Evolutionary conservation across 2,113 vertebrate genomes (phyloP).

Genomic region (Proteles cristata): DNA sequence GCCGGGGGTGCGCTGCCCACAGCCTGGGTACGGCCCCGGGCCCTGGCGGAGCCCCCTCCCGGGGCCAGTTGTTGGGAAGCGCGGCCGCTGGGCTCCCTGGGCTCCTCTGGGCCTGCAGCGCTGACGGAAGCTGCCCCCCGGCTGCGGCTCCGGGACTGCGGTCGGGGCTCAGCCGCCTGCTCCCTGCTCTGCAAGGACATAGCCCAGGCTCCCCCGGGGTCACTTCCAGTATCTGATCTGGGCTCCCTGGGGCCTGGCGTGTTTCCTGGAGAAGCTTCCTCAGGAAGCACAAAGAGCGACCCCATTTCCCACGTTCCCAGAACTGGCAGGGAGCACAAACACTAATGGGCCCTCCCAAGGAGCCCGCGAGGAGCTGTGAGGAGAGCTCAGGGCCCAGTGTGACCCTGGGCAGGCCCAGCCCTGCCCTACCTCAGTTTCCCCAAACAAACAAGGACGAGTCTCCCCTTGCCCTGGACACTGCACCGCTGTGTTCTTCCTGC

Average conservation of each 20-base stretch:
- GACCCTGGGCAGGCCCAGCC: neutral
- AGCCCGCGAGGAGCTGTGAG: neutral
- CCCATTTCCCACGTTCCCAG: neutral
- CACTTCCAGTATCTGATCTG: neutral
- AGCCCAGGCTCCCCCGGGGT: neutral
- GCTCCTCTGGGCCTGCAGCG: neutral
- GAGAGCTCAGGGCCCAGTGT: neutral
- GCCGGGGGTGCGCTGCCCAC: neutral
- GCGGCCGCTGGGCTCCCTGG: neutral
- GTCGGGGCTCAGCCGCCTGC: neutral
- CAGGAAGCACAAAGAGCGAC: neutral
- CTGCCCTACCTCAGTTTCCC: neutral
- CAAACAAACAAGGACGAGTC: neutral
- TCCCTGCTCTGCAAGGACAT: neutral
- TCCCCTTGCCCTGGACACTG: neutral
- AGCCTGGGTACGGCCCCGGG: neutral
- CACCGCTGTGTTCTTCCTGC: rapidly evolving
- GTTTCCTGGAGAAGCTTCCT: constrained; percentile 14
- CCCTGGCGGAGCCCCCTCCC: neutral
- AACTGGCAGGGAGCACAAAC: neutral
- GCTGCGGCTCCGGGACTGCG: neutral
- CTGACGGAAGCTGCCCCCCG: neutral
- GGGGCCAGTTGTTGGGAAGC: neutral
- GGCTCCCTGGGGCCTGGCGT: neutral
- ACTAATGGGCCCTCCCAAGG: neutral